phyloP scores from a whole-genome alignment of 2,888 invertebrate species.

The Cheilosia variabilis region DNA sequence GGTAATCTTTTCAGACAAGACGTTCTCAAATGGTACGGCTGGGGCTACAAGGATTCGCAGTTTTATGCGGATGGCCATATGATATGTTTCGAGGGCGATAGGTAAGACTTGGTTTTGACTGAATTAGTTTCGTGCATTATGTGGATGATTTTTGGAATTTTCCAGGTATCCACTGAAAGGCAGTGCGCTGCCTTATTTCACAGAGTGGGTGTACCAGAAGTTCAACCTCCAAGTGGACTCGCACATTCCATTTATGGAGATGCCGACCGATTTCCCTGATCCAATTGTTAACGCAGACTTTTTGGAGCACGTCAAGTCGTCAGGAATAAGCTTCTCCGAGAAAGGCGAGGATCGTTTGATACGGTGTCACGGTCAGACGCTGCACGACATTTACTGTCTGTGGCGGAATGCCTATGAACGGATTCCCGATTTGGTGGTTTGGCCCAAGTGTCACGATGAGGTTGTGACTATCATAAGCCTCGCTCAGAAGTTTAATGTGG shows the following conservation, averaged over 20 bases:
- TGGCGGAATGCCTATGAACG: slow-evolving; percentile 90
- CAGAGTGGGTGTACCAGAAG: slow-evolving; percentile 90
- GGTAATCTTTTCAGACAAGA: slow-evolving; percentile 89
- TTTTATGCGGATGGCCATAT: slow-evolving; percentile 89
- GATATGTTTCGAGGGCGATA: slow-evolving; percentile 91
- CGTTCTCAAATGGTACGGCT: slow-evolving; percentile 98
- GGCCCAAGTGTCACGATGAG: slow-evolving; percentile 95
- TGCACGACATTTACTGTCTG: slow-evolving; percentile 93
- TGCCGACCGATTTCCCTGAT: slow-evolving; percentile 87
- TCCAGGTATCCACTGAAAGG: slow-evolving; percentile 90
- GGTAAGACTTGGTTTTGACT: slow-evolving; percentile 85
- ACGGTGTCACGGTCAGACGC: slow-evolving; percentile 96
- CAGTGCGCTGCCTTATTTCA: slow-evolving; percentile 90
- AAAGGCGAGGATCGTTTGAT: slow-evolving; percentile 93
- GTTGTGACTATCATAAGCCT: slow-evolving; percentile 91
- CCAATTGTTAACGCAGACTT: slow-evolving; percentile 87
- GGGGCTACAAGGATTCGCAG: slow-evolving; percentile 99
- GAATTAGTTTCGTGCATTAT: background rate
- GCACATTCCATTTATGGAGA: slow-evolving; percentile 84
- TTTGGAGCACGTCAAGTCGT: slow-evolving; percentile 85
- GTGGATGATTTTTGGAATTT: background rate
- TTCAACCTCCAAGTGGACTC: slow-evolving; percentile 87
- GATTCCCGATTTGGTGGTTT: slow-evolving; percentile 96
- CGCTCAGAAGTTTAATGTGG: slow-evolving; percentile 90
- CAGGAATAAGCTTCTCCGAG: slow-evolving; percentile 86